Conservation (phyloP, 2,888 invertebrate species). For the Lobophora halterata region DNA sequence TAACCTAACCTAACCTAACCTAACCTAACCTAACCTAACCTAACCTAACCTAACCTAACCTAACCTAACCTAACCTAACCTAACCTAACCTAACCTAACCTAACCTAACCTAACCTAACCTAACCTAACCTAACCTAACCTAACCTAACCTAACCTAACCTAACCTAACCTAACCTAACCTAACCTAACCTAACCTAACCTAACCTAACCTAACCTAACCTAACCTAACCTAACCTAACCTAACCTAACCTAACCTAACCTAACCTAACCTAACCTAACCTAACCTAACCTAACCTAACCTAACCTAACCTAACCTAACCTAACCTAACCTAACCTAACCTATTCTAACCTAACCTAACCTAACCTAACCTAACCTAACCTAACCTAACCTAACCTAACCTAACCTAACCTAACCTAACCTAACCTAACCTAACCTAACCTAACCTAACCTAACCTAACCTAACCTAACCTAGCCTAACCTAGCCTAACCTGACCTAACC, state of each 20-base stretch:
- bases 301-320: constrained; percentile 27
- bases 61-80: too few species aligned
- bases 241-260: constrained; percentile 28
- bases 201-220: constrained; percentile 34
- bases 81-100: too few species aligned
- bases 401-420: constrained; percentile 15
- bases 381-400: constrained; percentile 17
- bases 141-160: constrained; percentile 18
- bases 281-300: constrained; percentile 28
- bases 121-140: constrained; percentile 20
- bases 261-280: constrained; percentile 27
- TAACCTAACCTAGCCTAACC: constrained; percentile 24
- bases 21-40: too few species aligned
- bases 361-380: constrained; percentile 13
- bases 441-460: constrained; percentile 21
- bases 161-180: constrained; percentile 35
- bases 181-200: constrained; percentile 33
- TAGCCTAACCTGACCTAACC: constrained; percentile 24
- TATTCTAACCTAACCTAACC: constrained; percentile 15
- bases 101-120: constrained; percentile 18
- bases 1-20: too few species aligned
- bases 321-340: constrained; percentile 26
- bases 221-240: constrained; percentile 32
- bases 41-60: too few species aligned
- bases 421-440: constrained; percentile 20